These are phyloP conservation scores for Papilio xuthus DNA, from an alignment of 1,140 invertebrate genomes.

Conservation along the genomic window DNA sequence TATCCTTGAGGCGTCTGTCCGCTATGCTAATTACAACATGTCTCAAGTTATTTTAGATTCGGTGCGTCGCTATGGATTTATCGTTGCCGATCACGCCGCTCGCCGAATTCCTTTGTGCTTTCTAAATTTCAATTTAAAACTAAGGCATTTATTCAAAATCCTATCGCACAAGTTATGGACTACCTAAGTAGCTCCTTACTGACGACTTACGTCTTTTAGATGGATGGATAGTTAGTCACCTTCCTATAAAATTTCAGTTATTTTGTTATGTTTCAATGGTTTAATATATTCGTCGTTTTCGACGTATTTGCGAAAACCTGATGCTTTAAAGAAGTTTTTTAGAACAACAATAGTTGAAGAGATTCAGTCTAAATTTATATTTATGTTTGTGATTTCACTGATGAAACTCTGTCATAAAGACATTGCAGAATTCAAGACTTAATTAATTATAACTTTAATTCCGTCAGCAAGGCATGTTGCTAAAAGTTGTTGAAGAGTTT, in stretches of 20 bases:
- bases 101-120: constrained; percentile 37
- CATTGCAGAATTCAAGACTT: not conserved
- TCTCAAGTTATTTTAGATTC: constrained; percentile 56
- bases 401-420: not conserved
- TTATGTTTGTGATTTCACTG: not conserved
- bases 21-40: constrained; percentile 59
- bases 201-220: too few relatives aligned
- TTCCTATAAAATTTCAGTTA: too few relatives aligned
- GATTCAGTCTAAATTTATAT: not conserved
- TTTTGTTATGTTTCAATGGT: too few relatives aligned
- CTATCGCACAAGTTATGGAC: too few relatives aligned
- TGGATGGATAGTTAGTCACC: too few relatives aligned
- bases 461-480: constrained; percentile 31
- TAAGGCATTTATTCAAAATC: not conserved
- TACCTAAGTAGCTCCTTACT: not conserved
- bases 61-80: constrained; percentile 46
- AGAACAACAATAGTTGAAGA: not conserved
- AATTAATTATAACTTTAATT: not conserved
- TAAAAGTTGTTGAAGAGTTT: not conserved
- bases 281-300: too few relatives aligned
- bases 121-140: constrained; percentile 5
- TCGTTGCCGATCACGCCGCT: constrained; percentile 40
- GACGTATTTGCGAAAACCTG: too few relatives aligned
- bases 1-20: constrained; percentile 51
- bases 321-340: too few relatives aligned